phyloP scores from a whole-genome alignment of 2,797 vertebrate species.

The Zenarchopterus dispar region DNA sequence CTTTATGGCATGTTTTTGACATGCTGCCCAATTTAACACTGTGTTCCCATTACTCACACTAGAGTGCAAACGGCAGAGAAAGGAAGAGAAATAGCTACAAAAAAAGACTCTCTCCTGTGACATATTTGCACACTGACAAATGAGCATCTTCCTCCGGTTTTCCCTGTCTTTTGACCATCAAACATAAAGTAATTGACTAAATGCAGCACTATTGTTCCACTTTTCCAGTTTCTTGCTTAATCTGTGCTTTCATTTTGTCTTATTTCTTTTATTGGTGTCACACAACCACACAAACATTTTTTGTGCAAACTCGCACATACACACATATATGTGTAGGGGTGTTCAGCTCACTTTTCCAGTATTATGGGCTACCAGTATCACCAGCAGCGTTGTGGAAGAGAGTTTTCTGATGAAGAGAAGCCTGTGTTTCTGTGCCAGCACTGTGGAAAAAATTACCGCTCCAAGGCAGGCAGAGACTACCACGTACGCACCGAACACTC shows the following conservation, averaged over 20 bases:
- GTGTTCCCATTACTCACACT: constrained; percentile 69
- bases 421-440: constrained; percentile 90
- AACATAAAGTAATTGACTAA: constrained; percentile 28
- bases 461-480: constrained; percentile 94
- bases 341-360: constrained; percentile 92
- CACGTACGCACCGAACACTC: constrained; percentile 85
- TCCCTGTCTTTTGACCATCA: constrained; percentile 32
- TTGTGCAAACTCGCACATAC: constrained; percentile 11
- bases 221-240: constrained; percentile 51
- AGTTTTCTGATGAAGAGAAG: constrained; percentile 87
- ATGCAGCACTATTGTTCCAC: constrained; percentile 25
- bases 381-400: constrained; percentile 92
- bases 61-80: constrained; percentile 47
- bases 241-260: constrained; percentile 62
- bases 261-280: constrained; percentile 49
- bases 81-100: constrained; percentile 45
- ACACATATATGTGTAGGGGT: constrained; percentile 80
- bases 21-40: constrained; percentile 69
- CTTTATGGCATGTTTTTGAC: constrained; percentile 62
- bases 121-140: constrained; percentile 49
- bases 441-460: constrained; percentile 92
- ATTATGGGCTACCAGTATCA: constrained; percentile 98
- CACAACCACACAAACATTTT: constrained; percentile 50
- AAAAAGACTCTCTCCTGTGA: constrained; percentile 49
- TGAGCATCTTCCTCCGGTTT: constrained; percentile 13